Evolutionary conservation across 2,888 invertebrate genomes (phyloP).

Genomic region (Eilema depressum): DNA sequence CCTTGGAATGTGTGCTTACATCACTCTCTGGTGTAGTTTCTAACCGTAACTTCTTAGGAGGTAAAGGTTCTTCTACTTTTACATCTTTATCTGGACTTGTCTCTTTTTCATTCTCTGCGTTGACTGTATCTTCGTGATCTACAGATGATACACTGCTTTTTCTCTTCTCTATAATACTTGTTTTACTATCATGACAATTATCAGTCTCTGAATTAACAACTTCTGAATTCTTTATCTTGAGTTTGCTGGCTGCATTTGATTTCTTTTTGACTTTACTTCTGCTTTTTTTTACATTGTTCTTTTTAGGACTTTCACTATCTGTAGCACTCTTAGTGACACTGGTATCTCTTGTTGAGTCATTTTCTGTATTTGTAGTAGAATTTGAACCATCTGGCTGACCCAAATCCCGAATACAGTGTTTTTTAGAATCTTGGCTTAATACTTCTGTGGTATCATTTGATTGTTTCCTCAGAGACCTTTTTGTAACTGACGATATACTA

Average conservation of each 20-base stretch:
- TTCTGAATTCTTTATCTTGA: conserved; percentile 67
- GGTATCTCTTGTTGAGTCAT: conserved; percentile 64
- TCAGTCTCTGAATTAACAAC: conserved; percentile 71
- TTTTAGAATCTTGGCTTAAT: conserved; percentile 75
- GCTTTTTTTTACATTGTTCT: conserved; percentile 72
- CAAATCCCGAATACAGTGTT: conserved; percentile 75
- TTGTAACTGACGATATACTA: conserved; percentile 65
- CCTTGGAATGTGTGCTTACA: conserved; percentile 77
- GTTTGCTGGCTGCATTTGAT: conserved; percentile 61
- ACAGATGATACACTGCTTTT: conserved; percentile 81
- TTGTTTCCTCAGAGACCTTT: conserved; percentile 77
- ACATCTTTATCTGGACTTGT: conserved; percentile 69
- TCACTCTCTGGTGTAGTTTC: conserved; percentile 76
- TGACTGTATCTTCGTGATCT: conserved; percentile 68
- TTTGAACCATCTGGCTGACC: conserved; percentile 72
- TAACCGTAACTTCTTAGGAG: conserved; percentile 78
- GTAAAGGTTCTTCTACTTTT: conserved; percentile 74
- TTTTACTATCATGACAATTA: conserved; percentile 76
- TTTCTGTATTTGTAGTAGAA: conserved; percentile 62
- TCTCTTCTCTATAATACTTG: conserved; percentile 78
- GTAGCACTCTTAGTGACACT: conserved; percentile 69
- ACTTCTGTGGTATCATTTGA: conserved; percentile 72
- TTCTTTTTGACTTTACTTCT: conserved; percentile 77
- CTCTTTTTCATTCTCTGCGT: conserved; percentile 68
- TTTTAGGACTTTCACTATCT: conserved; percentile 69